A percentile compares a stretch with the other conserved stretches of the same genome.
Evolutionary conservation across 2,797 vertebrate species (phyloP).

Genomic region (Kryptopterus vitreolus): DNA sequence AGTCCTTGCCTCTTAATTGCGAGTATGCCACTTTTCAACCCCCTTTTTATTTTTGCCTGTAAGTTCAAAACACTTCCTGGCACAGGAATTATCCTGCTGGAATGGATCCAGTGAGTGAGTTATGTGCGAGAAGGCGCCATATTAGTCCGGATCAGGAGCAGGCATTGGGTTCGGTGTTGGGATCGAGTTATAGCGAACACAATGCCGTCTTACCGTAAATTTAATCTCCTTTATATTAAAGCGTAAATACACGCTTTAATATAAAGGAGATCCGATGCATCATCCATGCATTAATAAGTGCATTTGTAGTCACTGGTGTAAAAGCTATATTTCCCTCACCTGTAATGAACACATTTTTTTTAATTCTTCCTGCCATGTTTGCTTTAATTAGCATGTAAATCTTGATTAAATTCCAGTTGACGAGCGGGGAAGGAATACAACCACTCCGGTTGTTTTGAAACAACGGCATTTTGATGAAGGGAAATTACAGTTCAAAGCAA

Average conservation of each 20-base stretch:
- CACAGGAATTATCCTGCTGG: conserved; percentile 26
- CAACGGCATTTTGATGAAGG: too few relatives aligned
- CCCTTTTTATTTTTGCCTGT: conserved; percentile 9
- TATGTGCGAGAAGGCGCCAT: conserved; percentile 36
- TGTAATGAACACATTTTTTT: too few relatives aligned
- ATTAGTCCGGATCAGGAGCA: conserved; percentile 40
- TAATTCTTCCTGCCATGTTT: too few relatives aligned
- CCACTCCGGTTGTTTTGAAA: too few relatives aligned
- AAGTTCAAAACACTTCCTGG: conserved; percentile 45
- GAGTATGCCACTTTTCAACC: conserved; percentile 47
- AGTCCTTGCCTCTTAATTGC: conserved; percentile 20
- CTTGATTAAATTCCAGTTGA: too few relatives aligned
- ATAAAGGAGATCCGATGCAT: conserved; percentile 24
- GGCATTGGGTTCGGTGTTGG: conserved; percentile 19
- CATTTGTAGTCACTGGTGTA: too few relatives aligned
- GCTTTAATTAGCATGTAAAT: too few relatives aligned
- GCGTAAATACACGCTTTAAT: conserved; percentile 43
- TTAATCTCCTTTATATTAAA: too few relatives aligned
- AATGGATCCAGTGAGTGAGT: conserved; percentile 51
- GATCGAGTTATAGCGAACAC: conserved; percentile 37
- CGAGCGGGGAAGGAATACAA: too few relatives aligned
- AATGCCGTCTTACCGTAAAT: too few relatives aligned
- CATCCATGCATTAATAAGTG: background rate
- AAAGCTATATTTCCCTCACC: too few relatives aligned
- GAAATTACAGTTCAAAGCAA: too few relatives aligned